Conservation (phyloP, 2,888 invertebrate species). For the Drosophila paramelanica region DNA sequence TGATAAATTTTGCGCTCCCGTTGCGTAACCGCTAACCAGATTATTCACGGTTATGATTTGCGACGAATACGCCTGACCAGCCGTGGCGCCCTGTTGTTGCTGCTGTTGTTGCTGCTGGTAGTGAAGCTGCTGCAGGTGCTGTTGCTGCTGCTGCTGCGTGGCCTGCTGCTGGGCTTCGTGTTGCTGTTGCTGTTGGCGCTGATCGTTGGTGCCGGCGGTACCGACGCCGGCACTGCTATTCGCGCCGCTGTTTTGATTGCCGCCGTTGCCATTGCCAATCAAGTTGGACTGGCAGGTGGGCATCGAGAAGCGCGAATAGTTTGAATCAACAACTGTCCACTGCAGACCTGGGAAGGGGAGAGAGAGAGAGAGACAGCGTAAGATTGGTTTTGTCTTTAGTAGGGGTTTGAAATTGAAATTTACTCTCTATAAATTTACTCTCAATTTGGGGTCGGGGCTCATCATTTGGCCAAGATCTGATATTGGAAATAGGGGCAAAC, state of each 20-base stretch:
- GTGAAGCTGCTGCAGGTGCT: conserved; percentile 71
- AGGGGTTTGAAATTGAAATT: conserved; percentile 56
- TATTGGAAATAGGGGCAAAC: conserved; percentile 46
- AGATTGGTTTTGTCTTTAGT: conserved; percentile 76
- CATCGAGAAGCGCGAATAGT: conserved; percentile 90
- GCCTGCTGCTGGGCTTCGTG: conserved; percentile 78
- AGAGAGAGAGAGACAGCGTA: conserved; percentile 82
- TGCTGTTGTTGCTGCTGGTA: conserved; percentile 77
- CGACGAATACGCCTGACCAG: conserved; percentile 83
- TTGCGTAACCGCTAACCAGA: conserved; percentile 86
- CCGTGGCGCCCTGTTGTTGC: conserved; percentile 73
- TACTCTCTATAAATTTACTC: conserved; percentile 62
- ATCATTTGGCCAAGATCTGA: conserved; percentile 39
- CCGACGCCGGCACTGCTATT: conserved; percentile 73
- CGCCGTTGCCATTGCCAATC: conserved; percentile 84
- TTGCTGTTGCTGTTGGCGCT: conserved; percentile 74
- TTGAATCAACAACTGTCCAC: conserved; percentile 94
- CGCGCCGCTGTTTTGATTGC: conserved; percentile 82
- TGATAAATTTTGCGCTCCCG: conserved; percentile 86
- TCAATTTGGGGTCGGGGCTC: conserved; percentile 45
- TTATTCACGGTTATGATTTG: conserved; percentile 85
- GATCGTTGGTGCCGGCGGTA: conserved; percentile 69
- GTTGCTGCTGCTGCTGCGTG: conserved; percentile 74
- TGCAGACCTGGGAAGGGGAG: conserved; percentile 91
- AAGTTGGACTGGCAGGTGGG: conserved; percentile 88